Evolutionary conservation across 2,113 vertebrate genomes (phyloP), one percentile per base, ranked within the genome.

Genomic region (Grammomys dolichurus): DNA sequence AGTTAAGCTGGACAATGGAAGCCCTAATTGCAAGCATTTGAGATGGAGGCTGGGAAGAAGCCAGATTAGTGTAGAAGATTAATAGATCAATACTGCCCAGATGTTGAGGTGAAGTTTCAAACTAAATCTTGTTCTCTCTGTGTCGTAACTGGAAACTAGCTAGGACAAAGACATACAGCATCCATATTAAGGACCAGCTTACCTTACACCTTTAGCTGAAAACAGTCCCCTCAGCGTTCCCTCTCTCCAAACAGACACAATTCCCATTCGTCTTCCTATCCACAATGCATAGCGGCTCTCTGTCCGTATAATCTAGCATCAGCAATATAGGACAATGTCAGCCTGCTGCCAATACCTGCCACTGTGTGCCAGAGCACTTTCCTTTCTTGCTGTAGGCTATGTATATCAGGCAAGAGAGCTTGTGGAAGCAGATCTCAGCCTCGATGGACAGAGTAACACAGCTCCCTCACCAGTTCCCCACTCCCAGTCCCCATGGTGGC

Each of bases 401-500:
- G 58, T 17, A 22, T 22, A 51, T 65, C 19, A 48, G 63, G 78
- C 4, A 78, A 70, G 14, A 19, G 4, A 1, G 19, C 31, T 90
- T 3, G 4, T 28, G 58, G 82, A 67, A 81, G 48, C 28, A 22
- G 24, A 31, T 24, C 28, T 56, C 56, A 16, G 31, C 19, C 10
- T 24, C 4, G 56, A n/a, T 1, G 56, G 43, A 72, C 1, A 0
- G 58, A 33, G 28, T 40, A 11, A 5, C 16, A 7, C 10, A 36
- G 48, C 36, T 19, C 81, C 48, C 24, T 91, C 0, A 1, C 36
- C 40, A n/a, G 3, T 17, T 8, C 46, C 63, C 12, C 70, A 14
- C 14, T 3, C 26, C 26, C 24, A 11, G 3, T 0, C 10, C 10
- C 69, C 43, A 7, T 26, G 36, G 8, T 13, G 7, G 12, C 24